These are phyloP conservation scores for Chionis minor DNA, from an alignment of 2,113 vertebrate species.

Conservation along the genomic window DNA sequence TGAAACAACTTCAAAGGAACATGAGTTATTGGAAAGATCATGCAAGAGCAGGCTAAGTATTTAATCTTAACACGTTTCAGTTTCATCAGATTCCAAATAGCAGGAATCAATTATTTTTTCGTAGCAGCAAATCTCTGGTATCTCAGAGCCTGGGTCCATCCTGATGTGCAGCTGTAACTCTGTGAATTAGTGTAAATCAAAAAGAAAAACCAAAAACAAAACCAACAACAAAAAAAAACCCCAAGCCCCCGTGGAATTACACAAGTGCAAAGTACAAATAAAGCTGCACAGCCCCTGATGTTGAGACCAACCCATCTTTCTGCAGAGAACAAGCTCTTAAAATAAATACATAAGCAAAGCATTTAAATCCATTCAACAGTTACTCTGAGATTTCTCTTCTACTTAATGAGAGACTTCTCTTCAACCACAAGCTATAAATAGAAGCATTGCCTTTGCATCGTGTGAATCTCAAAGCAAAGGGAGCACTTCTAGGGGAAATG, in stretches of 20 bases:
- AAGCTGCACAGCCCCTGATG: not conserved
- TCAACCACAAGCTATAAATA: constrained; percentile 55
- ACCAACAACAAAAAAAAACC: not conserved
- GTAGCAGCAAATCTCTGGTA: not conserved
- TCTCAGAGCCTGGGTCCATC: not conserved
- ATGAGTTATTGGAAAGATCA: constrained; percentile 50
- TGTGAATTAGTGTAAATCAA: not conserved
- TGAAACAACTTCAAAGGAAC: constrained; percentile 17
- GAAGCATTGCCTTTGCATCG: not conserved
- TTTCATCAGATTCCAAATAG: constrained; percentile 53
- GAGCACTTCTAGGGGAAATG: not conserved
- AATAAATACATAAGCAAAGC: not conserved
- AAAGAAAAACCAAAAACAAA: not conserved
- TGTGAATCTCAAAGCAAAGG: not conserved
- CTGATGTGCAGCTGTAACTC: constrained; percentile 14
- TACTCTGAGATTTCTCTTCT: not conserved
- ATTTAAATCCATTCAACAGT: not conserved
- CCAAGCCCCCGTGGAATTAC: not conserved
- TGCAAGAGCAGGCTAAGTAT: constrained; percentile 15
- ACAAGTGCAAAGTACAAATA: not conserved
- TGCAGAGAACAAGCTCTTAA: not conserved
- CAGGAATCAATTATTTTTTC: constrained; percentile 36
- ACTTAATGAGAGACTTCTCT: constrained; percentile 39
- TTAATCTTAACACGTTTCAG: not conserved
- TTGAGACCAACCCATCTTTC: not conserved